phyloP scores from a whole-genome alignment of 2,888 invertebrate genomes.

The Digitonthophagus gazella region DNA sequence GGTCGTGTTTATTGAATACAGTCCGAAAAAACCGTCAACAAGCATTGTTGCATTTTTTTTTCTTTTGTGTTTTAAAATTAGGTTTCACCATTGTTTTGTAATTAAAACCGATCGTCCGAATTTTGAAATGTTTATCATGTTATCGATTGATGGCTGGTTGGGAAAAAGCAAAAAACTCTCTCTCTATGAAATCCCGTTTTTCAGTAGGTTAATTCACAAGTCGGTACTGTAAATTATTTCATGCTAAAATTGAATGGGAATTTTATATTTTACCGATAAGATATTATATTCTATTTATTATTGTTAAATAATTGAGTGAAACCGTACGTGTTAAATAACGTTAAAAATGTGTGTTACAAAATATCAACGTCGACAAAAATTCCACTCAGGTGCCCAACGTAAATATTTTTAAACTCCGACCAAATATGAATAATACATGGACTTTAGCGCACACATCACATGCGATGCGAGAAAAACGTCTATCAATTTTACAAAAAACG shows the following conservation, averaged over 20 bases:
- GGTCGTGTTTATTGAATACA: no score
- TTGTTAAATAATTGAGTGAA: not conserved
- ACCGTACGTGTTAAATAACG: not conserved
- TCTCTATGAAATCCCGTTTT: no score
- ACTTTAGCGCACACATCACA: not conserved
- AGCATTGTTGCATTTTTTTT: no score
- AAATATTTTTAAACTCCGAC: not conserved
- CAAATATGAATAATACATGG: not conserved
- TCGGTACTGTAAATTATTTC: not conserved
- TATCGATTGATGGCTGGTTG: no score
- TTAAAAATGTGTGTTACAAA: not conserved
- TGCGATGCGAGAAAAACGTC: not conserved
- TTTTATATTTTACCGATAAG: not conserved
- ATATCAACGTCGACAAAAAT: not conserved
- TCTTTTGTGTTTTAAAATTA: no score
- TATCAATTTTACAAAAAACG: not conserved
- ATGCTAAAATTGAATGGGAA: not conserved
- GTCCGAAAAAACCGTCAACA: no score
- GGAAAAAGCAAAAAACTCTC: no score
- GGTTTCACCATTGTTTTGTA: no score
- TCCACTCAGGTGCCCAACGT: not conserved
- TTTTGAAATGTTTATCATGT: no score
- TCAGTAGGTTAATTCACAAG: no score
- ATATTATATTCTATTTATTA: not conserved
- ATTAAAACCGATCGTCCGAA: no score